A percentile compares a stretch with the other conserved stretches of the same genome.
Conservation (phyloP, 2,113 vertebrate species). For the Marcusenius ussheri region DNA sequence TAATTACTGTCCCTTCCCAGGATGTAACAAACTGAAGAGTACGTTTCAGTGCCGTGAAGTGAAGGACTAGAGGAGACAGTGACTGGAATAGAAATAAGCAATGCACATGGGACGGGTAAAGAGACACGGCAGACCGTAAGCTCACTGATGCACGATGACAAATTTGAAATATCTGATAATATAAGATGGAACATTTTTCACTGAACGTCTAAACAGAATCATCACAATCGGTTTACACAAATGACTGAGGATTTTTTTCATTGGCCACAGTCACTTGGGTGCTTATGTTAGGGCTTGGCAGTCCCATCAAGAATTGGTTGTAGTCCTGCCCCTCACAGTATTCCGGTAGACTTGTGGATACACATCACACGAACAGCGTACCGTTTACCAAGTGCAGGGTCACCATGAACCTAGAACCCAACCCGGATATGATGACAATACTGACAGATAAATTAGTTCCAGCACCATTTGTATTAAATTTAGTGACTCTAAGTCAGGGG, state of each 20-base stretch:
- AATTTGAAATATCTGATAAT: background rate
- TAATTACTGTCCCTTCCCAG: conserved; percentile 14
- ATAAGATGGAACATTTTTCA: background rate
- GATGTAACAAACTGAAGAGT: background rate
- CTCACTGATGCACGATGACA: background rate
- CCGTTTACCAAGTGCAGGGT: background rate
- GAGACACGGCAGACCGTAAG: background rate
- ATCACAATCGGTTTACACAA: background rate
- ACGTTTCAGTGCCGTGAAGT: background rate
- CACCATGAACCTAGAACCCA: background rate
- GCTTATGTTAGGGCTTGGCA: background rate
- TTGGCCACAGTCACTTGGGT: background rate
- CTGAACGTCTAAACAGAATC: background rate
- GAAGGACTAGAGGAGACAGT: background rate
- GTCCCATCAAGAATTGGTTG: background rate
- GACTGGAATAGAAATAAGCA: background rate
- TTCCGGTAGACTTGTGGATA: background rate
- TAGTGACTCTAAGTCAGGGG: background rate
- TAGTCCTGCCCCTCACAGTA: background rate
- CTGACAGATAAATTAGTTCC: background rate
- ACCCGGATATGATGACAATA: background rate
- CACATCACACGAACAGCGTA: background rate
- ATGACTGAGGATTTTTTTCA: background rate
- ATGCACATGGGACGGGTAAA: background rate
- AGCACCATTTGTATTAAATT: background rate